phyloP scores from a whole-genome alignment of 2,113 vertebrate genomes.

The Herpetotheres cachinnans region DNA sequence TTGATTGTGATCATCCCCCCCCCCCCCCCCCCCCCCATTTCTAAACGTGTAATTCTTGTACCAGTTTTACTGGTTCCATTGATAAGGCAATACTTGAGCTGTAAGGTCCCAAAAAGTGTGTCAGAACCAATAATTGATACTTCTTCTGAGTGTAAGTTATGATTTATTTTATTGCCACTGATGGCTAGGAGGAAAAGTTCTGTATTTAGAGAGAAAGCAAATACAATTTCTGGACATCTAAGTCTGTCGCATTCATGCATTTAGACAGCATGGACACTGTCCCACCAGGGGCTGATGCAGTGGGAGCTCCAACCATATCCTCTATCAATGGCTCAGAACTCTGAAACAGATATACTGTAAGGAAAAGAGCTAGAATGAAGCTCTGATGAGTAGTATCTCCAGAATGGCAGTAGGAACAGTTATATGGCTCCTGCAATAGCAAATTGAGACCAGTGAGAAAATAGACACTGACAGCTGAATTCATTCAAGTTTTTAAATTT shows the following conservation, averaged over 20 bases:
- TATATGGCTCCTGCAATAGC: neutral
- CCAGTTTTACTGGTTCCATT: neutral
- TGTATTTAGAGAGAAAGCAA: neutral
- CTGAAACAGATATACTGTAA: neutral
- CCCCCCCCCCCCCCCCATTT: neutral
- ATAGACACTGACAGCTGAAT: neutral
- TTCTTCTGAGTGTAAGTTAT: neutral
- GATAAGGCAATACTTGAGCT: neutral
- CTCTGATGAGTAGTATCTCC: neutral
- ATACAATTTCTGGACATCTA: neutral
- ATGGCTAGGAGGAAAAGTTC: neutral
- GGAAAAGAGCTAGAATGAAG: neutral
- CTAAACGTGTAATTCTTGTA: neutral
- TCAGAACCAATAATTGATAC: neutral
- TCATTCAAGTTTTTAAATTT: neutral
- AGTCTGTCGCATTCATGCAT: neutral
- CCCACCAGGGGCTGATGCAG: neutral
- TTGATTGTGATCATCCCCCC: neutral
- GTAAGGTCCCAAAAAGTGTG: neutral
- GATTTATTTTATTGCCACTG: neutral
- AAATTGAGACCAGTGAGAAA: neutral
- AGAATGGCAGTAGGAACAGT: neutral
- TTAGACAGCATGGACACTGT: neutral
- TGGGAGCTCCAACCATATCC: neutral
- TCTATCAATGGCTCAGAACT: neutral